A percentile compares a stretch with the other conserved stretches of the same genome.
These are phyloP conservation scores for Hemicentrotus pulcherrimus DNA, from an alignment of 35 echinoderm and acorn worm species.

Conservation along the genomic window DNA sequence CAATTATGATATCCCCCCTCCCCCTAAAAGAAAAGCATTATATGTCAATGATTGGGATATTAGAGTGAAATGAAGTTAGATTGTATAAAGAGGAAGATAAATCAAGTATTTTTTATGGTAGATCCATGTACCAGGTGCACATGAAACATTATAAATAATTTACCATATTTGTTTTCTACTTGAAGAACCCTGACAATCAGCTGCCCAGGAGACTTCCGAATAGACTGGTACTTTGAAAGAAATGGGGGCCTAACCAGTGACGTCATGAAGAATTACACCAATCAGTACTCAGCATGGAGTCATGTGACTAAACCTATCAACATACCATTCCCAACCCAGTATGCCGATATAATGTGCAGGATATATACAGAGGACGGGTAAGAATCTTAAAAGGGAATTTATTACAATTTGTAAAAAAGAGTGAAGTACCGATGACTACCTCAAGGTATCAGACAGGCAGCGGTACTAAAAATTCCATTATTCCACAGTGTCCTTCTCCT, in stretches of 20 bases:
- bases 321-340: constrained; percentile 66
- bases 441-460: too few species aligned
- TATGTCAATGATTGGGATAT: too few species aligned
- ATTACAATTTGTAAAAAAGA: too few species aligned
- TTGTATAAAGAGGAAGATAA: background rate
- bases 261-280: constrained; percentile 27
- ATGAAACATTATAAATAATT: background rate
- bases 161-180: background rate
- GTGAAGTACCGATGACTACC: too few species aligned
- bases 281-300: constrained; percentile 53
- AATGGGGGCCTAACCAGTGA: constrained; percentile 50
- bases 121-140: background rate
- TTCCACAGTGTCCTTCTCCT: too few species aligned
- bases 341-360: constrained; percentile 70
- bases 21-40: too few species aligned
- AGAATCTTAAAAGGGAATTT: background rate
- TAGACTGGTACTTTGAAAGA: constrained; percentile 70
- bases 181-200: constrained; percentile 59
- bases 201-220: constrained; percentile 62
- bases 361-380: constrained; percentile 43
- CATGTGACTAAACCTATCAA: constrained; percentile 43
- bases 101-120: background rate
- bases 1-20: too few species aligned
- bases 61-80: too few species aligned
- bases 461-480: too few species aligned